A percentile compares a stretch with the other conserved stretches of the same genome.
These are phyloP conservation scores for Rafetus swinhoei DNA, from an alignment of 2,113 vertebrate genomes.

Conservation along the genomic window DNA sequence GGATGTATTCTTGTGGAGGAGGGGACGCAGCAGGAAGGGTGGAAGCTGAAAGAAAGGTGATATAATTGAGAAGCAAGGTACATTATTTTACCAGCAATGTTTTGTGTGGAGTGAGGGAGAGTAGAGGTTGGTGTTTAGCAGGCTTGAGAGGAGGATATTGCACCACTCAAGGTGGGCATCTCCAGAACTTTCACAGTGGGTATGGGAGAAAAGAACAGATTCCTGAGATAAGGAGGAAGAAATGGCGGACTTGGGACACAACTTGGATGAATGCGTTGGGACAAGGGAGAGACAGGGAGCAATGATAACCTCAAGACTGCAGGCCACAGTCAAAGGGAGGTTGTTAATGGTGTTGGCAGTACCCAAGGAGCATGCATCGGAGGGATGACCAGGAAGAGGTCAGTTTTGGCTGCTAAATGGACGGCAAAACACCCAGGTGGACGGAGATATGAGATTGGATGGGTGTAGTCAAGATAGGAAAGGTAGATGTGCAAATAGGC, in stretches of 20 bases:
- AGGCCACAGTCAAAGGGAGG: background rate
- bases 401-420: background rate
- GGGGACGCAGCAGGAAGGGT: background rate
- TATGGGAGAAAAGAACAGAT: background rate
- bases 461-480: background rate
- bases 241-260: background rate
- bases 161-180: background rate
- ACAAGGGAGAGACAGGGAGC: background rate
- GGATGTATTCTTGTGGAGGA: background rate
- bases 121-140: background rate
- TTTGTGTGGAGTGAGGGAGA: background rate
- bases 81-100: background rate
- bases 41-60: background rate
- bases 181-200: background rate
- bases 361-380: background rate
- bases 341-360: background rate
- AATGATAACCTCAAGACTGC: background rate
- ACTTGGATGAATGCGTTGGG: background rate
- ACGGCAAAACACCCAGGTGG: background rate
- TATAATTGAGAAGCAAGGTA: background rate
- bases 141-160: background rate
- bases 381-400: background rate
- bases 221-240: background rate
- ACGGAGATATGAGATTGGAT: background rate
- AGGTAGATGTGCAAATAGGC: background rate